Base-by-base conservation (phyloP, 2,888 invertebrate species). In the Parnassius glacialis region DNA sequence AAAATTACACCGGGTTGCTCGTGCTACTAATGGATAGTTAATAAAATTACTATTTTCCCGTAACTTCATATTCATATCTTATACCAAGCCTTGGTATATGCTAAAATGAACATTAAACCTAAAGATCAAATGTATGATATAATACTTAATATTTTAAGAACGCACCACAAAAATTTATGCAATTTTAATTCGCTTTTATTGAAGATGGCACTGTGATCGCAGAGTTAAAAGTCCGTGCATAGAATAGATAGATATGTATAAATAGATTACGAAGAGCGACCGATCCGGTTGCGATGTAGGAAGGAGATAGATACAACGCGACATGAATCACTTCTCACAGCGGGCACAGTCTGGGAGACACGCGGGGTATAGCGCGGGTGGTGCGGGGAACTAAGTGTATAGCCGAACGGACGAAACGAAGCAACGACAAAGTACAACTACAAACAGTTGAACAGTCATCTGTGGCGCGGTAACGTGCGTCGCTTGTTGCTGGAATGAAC, bases 271-370 rank as follows among this genome's bases (percentile, higher is more conserved):
- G 85, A 84, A 87, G 88, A 87, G 88, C 87, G 85, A 87, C 86
- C 91, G 90, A 90, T 90, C 90, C 88, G 89, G 90, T 90, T 88
- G 90, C 87, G 86, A 85, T 80, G 90, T 89, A 90, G 87, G 89
- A 90, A 88, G 84, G 90, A 91, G 91, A 91, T 89, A 90, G 90
- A 90, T 89, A 90, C 86, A 90, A 89, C 88, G 87, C 90, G 87
- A 89, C 90, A 90, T 91, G 90, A 91, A 91, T 91, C 90, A 91
- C 90, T 91, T 89, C 87, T 86, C 82, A 80, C 84, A 84, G 83
- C 81, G 80, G 80, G 84, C 83, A 81, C 83, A 83, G 81, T 80
- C 79, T 76, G 65, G 61, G 69, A 62, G 68, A 81, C 79, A 82
- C 79, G 81, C 81, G 81, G 81, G 76, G 77, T 74, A 84, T 76